Percentiles rank a stretch among this genome's conserved stretches.
Evolutionary conservation across 2,888 invertebrate genomes (phyloP).

Genomic region (Cryptus viduatorius): DNA sequence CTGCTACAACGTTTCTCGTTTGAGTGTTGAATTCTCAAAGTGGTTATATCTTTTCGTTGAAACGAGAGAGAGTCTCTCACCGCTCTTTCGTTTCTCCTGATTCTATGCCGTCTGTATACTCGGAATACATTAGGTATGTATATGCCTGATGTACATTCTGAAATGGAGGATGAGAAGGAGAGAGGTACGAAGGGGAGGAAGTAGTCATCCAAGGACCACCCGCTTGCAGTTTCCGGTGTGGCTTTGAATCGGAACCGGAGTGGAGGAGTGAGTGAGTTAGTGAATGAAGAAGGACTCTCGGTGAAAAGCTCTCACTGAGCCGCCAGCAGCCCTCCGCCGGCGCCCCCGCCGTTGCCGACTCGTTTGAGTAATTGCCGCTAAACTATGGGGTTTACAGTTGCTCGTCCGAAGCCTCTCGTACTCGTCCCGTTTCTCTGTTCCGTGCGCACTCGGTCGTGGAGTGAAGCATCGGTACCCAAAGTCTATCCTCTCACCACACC

Average conservation of each 20-base stretch:
- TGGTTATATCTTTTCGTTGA: conserved; percentile 48
- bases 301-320: conserved; percentile 54
- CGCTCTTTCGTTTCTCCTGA: conserved; percentile 17
- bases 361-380: conserved; percentile 60
- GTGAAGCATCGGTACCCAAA: conserved; percentile 22
- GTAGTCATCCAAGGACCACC: conserved; percentile 43
- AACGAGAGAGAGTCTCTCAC: conserved; percentile 11
- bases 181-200: not conserved
- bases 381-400: conserved; percentile 59
- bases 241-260: conserved; percentile 49
- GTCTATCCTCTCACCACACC: conserved; percentile 34
- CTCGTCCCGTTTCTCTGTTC: conserved; percentile 17
- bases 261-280: conserved; percentile 31
- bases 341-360: conserved; percentile 37
- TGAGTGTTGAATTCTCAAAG: conserved; percentile 34
- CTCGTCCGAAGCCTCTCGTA: conserved; percentile 36
- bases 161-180: conserved; percentile 15
- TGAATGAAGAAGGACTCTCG: conserved; percentile 56
- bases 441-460: conserved; percentile 12
- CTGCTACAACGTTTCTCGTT: conserved; percentile 20
- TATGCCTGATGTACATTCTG: conserved; percentile 28
- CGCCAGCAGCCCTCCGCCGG: conserved; percentile 19
- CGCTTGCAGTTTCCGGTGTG: conserved; percentile 42
- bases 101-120: conserved; percentile 3
- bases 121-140: conserved; percentile 36